Evolutionary conservation across 2,113 vertebrate species (phyloP).

Genomic region (Felis chaus): DNA sequence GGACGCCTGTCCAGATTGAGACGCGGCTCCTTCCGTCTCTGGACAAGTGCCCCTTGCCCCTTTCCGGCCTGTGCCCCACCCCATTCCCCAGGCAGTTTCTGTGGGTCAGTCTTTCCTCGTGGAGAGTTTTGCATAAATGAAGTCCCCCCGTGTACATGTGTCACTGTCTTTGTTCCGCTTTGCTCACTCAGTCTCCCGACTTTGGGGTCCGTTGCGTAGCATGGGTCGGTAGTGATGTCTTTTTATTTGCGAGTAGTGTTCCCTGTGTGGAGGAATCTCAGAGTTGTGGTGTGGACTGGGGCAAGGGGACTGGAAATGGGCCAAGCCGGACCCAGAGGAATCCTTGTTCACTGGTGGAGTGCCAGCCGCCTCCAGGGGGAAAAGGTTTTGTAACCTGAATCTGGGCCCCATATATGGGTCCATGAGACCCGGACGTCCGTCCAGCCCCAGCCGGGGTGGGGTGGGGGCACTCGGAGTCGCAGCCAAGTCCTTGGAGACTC

Average conservation of each 20-base stretch:
- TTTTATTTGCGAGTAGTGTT: rapidly evolving
- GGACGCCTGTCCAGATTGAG: neutral
- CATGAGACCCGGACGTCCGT: neutral
- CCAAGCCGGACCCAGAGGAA: neutral
- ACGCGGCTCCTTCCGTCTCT: neutral
- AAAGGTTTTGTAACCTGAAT: neutral
- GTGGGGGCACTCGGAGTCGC: neutral
- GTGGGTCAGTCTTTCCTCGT: rapidly evolving
- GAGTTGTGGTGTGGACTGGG: neutral
- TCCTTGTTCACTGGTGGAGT: rapidly evolving
- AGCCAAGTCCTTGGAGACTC: neutral
- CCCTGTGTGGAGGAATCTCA: rapidly evolving
- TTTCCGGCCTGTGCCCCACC: neutral
- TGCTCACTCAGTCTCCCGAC: neutral
- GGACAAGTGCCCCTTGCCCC: neutral
- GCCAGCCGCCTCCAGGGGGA: neutral
- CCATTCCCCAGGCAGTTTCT: neutral
- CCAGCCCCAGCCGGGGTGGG: neutral
- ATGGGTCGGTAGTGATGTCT: rapidly evolving
- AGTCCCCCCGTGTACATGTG: neutral
- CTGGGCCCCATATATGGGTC: neutral
- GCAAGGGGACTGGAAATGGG: neutral
- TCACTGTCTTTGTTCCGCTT: rapidly evolving
- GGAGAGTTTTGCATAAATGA: rapidly evolving
- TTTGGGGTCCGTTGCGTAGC: rapidly evolving